Evolutionary conservation across 2,797 vertebrate genomes (phyloP).

Genomic region (Tamandua tetradactyla): DNA sequence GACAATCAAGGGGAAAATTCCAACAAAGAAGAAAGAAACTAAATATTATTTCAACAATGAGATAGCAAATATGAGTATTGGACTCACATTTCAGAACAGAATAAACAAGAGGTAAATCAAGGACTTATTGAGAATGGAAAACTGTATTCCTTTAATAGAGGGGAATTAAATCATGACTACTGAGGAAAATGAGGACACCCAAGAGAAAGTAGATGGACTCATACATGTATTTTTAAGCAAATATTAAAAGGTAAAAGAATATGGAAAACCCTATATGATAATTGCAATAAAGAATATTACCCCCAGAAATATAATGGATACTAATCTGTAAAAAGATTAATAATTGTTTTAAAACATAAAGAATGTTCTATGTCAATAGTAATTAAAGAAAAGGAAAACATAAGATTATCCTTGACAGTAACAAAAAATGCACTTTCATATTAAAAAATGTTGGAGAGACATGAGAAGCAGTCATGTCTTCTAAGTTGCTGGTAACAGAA

Average conservation of each 20-base stretch:
- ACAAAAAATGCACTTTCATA: not conserved
- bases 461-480: not conserved
- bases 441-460: not conserved
- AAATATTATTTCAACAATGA: not conserved
- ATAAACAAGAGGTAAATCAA: not conserved
- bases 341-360: not conserved
- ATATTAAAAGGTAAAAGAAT: not conserved
- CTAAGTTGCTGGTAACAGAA: not conserved
- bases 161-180: not conserved
- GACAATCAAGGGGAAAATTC: not conserved
- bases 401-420: not conserved
- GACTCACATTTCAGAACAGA: not conserved
- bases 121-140: not conserved
- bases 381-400: not conserved
- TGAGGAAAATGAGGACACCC: not conserved
- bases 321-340: not conserved
- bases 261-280: not conserved
- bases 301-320: not conserved
- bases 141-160: not conserved
- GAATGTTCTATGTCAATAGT: not conserved
- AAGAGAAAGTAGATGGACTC: not conserved
- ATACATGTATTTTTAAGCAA: not conserved
- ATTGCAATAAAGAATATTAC: not conserved
- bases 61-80: not conserved
- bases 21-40: not conserved